These are phyloP conservation scores for Tragelaphus scriptus DNA, from an alignment of 2,113 vertebrate genomes.

Conservation along the genomic window DNA sequence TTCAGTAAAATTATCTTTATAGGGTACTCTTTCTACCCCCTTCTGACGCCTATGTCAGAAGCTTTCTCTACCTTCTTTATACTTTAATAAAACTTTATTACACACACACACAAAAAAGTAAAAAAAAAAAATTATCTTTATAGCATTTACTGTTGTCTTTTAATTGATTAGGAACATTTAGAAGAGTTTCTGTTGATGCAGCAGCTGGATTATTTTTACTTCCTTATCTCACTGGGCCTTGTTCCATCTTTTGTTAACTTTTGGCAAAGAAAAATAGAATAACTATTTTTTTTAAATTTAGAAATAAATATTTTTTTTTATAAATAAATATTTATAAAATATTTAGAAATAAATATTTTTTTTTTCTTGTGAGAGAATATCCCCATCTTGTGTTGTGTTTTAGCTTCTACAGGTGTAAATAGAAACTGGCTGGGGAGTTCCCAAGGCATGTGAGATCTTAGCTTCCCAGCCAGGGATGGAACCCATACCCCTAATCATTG, in stretches of 20 bases:
- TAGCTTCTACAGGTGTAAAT: background rate
- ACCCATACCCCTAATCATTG: background rate
- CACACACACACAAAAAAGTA: no score
- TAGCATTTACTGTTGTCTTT: background rate
- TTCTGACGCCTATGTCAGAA: no score
- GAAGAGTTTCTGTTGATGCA: background rate
- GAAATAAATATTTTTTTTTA: no score
- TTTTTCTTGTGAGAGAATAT: background rate
- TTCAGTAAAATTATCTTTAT: no score
- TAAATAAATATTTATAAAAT: no score
- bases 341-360: no score
- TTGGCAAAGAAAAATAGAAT: background rate
- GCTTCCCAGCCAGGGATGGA: background rate
- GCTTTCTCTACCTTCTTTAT: no score
- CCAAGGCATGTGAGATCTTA: background rate
- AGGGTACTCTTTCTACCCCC: no score
- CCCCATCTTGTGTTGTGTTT: slow-evolving; percentile 12
- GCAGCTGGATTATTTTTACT: background rate
- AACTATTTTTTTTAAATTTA: no score
- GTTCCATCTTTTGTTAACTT: background rate
- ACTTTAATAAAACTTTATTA: no score
- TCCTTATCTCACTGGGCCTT: background rate
- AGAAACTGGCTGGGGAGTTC: background rate
- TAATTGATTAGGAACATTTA: background rate
- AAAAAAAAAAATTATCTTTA: background rate